Base-by-base conservation (phyloP, 2,113 vertebrate species). In the Campylorhamphus procurvoides region DNA sequence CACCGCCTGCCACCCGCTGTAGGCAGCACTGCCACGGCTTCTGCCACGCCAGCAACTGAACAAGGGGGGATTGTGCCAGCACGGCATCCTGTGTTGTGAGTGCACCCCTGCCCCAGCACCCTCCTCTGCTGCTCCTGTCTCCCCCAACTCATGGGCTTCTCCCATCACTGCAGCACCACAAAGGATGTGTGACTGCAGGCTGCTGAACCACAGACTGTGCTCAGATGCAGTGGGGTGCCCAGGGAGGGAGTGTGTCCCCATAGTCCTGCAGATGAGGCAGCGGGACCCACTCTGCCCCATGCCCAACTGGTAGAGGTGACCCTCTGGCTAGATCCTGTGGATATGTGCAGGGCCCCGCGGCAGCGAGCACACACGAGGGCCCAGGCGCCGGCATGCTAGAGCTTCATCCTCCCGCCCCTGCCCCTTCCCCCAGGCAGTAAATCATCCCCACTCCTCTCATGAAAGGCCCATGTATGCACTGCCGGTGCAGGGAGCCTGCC, bases 381-480 rank as follows among this genome's bases (percentile, higher is more conserved):
- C 71, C 10, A 73, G 80, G 60, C 7, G 35, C 69, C 3, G 8
- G 71, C 80, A 13, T 1, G 16, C 83, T 49, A 47, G n/a, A 59
- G 35, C 93, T 93, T 88, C 90, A 66, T 87, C 85, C 90, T 90
- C 91, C 89, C 59, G 2, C 71, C 89, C 60, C 84, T 94, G 68
- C 93, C 85, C 83, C 89, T 92, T 94, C 87, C 96, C 91, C 89
- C 93, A 75, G 86, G 77, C 95, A 76, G 94, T 94, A 94, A 95
- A 96, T 96, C 94, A 93, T 82, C 89, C 90, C 93, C 11, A 10
- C 84, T 96, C 82, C 94, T 55, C 84, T 80, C 95, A 94, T 96
- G 96, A 97, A 97, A 97, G 96, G 89, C 87, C 89, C 49, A 29
- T 93, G 96, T 96, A 96, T 95, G 94, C 13, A 53, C 95, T 90